Evolutionary conservation across 1,140 invertebrate genomes (phyloP), one percentile per base, ranked within the genome.

Genomic region (Calephelis virginiensis): DNA sequence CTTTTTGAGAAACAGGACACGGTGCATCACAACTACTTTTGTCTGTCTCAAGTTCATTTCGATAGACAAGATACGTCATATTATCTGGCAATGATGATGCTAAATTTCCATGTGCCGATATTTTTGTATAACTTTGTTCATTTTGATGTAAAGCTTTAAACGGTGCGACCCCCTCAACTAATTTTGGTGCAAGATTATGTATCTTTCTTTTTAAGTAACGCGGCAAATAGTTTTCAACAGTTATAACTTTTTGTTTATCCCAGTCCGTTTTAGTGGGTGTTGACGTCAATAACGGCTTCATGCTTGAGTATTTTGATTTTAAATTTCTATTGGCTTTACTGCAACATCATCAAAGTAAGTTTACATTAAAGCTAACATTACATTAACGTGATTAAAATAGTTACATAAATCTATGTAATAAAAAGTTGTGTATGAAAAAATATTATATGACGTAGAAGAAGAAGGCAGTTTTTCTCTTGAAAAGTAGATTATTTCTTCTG

Each of bases 11-110:
- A 64, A 67, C 53, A 45, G 65, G 11, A 43, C 60, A 38, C 17
- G 70, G 59, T 45, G 61, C 63, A 38, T 76, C 73, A 53, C 53
- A 60, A 46, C 64, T 3, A 62, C 63, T 75, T 6, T 70, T 70
- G 12, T 75, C 75, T 6, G 63, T 77, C 53, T 88, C 75, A 37
- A 78, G 71, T 70, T 86, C 81, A 67, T 90, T 90, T 14, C 82
- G 73, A 73, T 80, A 85, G 48, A 90, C 80, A 11, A 81, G 48
- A 64, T 82, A 88, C 38, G 64, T 77, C 37, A 78, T 66, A 67
- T 78, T 76, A 37, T 71, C 63, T 49, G 62, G 59, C 11, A 73
- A 43, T 43, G 40, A 8, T 43, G 40, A 8, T 43, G 40, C 40
- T 43, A 43, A 7, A 43, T 43, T 43, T 8, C 7, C 46, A 75